phyloP scores from a whole-genome alignment of 2,113 vertebrate species.

The Paraplagusia blochii region DNA sequence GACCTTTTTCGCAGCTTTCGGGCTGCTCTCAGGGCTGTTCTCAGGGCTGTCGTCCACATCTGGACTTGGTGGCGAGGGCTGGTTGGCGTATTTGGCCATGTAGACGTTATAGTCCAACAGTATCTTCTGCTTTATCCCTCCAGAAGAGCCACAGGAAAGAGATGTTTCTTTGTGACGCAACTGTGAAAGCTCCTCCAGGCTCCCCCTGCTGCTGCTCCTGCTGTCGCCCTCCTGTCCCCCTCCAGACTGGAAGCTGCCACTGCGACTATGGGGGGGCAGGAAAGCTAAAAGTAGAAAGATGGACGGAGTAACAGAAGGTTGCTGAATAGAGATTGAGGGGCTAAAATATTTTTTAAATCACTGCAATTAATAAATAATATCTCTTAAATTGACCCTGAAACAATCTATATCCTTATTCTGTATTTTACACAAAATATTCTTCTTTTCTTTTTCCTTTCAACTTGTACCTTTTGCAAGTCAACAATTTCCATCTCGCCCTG shows the following conservation, averaged over 20 bases:
- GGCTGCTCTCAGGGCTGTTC: slow-evolving; percentile 88
- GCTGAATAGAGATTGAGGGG: slow-evolving; percentile 2
- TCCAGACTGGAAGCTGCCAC: slow-evolving; percentile 77
- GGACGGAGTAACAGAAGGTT: slow-evolving; percentile 7
- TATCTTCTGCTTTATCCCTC: slow-evolving; percentile 81
- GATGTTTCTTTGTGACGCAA: slow-evolving; percentile 80
- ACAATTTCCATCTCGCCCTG: no score
- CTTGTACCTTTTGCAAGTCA: no score
- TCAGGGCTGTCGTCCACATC: slow-evolving; percentile 73
- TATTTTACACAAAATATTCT: neutral
- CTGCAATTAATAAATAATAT: slow-evolving; percentile 23
- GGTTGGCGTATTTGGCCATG: slow-evolving; percentile 90
- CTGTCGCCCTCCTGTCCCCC: slow-evolving; percentile 79
- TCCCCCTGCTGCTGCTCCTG: slow-evolving; percentile 91
- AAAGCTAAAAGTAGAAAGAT: slow-evolving; percentile 70
- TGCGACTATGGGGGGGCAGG: slow-evolving; percentile 76
- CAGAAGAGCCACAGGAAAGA: slow-evolving; percentile 41
- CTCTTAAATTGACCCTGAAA: slow-evolving; percentile 6
- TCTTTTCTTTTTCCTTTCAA: no score
- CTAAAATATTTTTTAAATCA: slow-evolving; percentile 11
- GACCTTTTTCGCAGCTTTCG: slow-evolving; percentile 87
- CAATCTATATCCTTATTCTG: no score
- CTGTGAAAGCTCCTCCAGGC: slow-evolving; percentile 82
- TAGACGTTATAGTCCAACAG: slow-evolving; percentile 91
- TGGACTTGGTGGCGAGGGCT: slow-evolving; percentile 75